Conservation (phyloP, 2,113 vertebrate species). For the Sitta europaea region DNA sequence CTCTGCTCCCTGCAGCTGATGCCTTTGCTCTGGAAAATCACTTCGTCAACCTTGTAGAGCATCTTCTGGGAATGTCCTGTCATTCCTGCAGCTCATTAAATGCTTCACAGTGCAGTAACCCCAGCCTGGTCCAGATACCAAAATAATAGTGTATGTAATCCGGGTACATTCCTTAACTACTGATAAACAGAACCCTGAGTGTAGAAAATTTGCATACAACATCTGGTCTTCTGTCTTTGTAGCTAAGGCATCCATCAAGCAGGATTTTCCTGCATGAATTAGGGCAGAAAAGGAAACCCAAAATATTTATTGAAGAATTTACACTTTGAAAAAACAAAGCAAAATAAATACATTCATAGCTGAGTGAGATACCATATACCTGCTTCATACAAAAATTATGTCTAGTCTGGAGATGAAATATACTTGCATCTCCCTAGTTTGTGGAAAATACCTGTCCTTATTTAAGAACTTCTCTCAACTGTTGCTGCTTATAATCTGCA, state of each 20-base stretch:
- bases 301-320: background rate
- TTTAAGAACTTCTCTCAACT: background rate
- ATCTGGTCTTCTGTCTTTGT: background rate
- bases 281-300: background rate
- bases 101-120: background rate
- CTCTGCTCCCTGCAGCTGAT: background rate
- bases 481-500: background rate
- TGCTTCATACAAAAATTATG: background rate
- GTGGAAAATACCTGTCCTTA: background rate
- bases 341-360: background rate
- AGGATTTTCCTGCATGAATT: background rate
- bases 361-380: accelerated
- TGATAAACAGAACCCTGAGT: background rate
- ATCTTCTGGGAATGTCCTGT: background rate
- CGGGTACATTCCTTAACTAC: background rate
- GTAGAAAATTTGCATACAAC: background rate
- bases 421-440: background rate
- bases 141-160: background rate
- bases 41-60: background rate
- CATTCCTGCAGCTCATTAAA: background rate
- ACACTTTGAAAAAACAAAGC: background rate
- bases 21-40: background rate
- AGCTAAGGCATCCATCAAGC: background rate
- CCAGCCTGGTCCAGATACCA: background rate
- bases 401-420: background rate